Percentiles rank a stretch among this genome's conserved stretches.
These are phyloP conservation scores for Eupeodes luniger DNA, from an alignment of 2,888 invertebrate species.

Conservation along the genomic window DNA sequence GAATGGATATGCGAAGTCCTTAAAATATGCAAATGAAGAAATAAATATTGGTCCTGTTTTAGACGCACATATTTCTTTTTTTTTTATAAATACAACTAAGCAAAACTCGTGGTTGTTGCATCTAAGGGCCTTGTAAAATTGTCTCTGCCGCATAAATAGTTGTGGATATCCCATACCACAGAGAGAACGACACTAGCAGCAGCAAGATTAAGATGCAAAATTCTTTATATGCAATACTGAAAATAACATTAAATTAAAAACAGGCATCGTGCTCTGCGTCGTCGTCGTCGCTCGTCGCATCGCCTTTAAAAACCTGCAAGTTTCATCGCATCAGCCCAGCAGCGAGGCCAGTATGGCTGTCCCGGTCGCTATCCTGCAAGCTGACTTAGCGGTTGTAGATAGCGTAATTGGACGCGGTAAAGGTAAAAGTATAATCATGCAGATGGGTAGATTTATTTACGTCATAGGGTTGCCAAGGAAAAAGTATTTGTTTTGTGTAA, in stretches of 20 bases:
- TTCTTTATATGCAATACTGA: constrained; percentile 84
- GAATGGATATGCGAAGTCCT: constrained; percentile 82
- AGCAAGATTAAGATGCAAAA: constrained; percentile 84
- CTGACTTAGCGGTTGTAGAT: constrained; percentile 71
- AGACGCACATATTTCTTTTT: constrained; percentile 13
- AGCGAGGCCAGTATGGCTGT: constrained; percentile 30
- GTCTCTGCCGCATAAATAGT: constrained; percentile 69
- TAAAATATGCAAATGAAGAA: constrained; percentile 85
- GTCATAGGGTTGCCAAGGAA: constrained; percentile 52
- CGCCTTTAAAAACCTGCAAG: constrained; percentile 15
- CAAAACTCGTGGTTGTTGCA: constrained; percentile 35
- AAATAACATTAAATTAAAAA: constrained; percentile 84
- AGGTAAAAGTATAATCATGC: constrained; percentile 51
- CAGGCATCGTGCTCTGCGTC: constrained; percentile 78
- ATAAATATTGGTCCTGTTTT: constrained; percentile 83
- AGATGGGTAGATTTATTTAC: constrained; percentile 64
- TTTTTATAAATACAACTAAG: constrained; percentile 6
- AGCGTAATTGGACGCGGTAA: constrained; percentile 71
- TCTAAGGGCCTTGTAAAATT: constrained; percentile 61
- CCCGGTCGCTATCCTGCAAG: background rate
- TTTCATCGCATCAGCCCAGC: constrained; percentile 40
- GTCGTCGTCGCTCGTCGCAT: constrained; percentile 18
- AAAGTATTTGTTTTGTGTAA: too few relatives aligned
- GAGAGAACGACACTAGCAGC: constrained; percentile 6
- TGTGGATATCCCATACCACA: constrained; percentile 59